These are phyloP conservation scores for Melanotaenia duboulayi DNA, from an alignment of 2,113 vertebrate species.

Conservation along the genomic window DNA sequence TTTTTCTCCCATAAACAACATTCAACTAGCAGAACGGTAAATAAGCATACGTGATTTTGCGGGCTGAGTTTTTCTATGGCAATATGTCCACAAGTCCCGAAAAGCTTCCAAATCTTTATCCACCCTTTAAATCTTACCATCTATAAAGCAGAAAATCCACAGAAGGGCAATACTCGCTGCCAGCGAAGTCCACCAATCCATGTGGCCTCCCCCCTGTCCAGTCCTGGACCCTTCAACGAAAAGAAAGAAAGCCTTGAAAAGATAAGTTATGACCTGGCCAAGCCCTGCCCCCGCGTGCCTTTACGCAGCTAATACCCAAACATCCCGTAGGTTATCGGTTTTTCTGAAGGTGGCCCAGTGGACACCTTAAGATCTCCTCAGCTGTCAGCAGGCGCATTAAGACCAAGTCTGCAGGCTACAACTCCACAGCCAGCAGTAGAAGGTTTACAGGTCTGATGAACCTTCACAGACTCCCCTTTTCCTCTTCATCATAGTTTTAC, in stretches of 20 bases:
- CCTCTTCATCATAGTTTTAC: background rate
- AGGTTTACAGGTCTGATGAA: no score
- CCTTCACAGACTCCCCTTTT: no score
- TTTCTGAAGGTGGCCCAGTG: slow-evolving; percentile 41
- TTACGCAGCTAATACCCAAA: slow-evolving; percentile 46
- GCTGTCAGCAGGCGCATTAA: slow-evolving; percentile 46
- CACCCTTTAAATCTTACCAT: slow-evolving; percentile 63
- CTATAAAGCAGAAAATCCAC: slow-evolving; percentile 78
- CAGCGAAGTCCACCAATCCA: slow-evolving; percentile 77
- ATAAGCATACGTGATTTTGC: no score
- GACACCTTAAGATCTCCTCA: slow-evolving; percentile 26
- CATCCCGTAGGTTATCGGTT: slow-evolving; percentile 35
- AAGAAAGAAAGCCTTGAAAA: slow-evolving; percentile 38
- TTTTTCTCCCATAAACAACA: background rate
- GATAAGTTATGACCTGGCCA: slow-evolving; percentile 36
- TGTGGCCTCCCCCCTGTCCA: slow-evolving; percentile 57
- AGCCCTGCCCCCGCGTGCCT: slow-evolving; percentile 57
- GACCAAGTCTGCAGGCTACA: background rate
- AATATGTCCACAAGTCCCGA: background rate
- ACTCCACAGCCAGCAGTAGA: background rate
- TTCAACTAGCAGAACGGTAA: background rate
- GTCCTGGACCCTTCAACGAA: slow-evolving; percentile 45
- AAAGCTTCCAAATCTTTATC: slow-evolving; percentile 7
- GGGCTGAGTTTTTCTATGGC: background rate
- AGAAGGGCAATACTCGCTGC: slow-evolving; percentile 69